These are phyloP conservation scores for Dendrocincla fuliginosa DNA, from an alignment of 2,797 vertebrate genomes.

Conservation along the genomic window DNA sequence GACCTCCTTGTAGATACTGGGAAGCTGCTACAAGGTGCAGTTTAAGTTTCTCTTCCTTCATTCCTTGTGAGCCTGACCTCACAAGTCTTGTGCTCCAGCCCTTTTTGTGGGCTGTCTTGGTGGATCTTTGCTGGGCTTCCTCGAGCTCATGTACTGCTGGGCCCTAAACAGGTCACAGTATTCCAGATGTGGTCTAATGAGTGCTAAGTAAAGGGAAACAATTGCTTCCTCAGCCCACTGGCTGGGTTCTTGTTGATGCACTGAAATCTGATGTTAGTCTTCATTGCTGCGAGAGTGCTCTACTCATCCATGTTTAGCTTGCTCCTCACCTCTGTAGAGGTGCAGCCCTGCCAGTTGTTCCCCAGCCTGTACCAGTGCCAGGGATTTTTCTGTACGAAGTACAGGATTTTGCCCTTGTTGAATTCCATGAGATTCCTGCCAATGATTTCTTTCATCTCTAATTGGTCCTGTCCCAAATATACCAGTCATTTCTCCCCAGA, in stretches of 20 bases:
- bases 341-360: neutral
- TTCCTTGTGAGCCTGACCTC: neutral
- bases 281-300: neutral
- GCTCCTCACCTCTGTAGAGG: neutral
- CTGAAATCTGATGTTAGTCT: neutral
- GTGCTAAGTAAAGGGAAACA: neutral
- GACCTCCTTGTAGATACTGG: neutral
- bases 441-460: neutral
- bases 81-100: neutral
- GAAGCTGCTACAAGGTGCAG: neutral
- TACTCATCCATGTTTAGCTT: neutral
- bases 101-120: neutral
- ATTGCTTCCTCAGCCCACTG: neutral
- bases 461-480: neutral
- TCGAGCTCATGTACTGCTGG: neutral
- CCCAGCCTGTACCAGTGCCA: neutral
- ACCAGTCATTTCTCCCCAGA: neutral
- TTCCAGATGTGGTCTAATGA: neutral
- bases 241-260: neutral
- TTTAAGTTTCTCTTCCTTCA: neutral
- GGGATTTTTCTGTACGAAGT: neutral
- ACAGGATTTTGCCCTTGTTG: neutral
- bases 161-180: accelerated
- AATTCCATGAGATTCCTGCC: neutral
- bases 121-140: neutral